Percentiles rank a stretch among this genome's conserved stretches.
Evolutionary conservation across 2,797 vertebrate species (phyloP).

Genomic region (Anabacerthia variegaticeps): DNA sequence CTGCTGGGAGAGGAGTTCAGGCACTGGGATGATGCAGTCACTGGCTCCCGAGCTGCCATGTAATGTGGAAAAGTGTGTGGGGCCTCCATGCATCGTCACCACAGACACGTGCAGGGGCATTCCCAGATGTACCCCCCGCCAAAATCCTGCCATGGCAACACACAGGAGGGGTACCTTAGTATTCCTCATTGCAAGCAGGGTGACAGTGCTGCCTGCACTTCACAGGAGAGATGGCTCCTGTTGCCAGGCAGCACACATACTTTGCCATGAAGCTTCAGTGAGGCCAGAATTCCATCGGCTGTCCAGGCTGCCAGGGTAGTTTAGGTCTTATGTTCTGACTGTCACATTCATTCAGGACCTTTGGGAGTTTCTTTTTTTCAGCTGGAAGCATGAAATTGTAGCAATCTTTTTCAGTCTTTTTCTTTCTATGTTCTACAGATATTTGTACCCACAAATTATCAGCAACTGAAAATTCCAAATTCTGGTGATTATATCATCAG

Average conservation of each 20-base stretch:
- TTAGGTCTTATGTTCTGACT: neutral
- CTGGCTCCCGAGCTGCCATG: neutral
- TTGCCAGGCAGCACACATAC: neutral
- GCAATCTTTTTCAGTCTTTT: neutral
- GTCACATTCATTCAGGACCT: neutral
- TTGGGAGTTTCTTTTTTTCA: neutral
- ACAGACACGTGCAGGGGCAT: neutral
- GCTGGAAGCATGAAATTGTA: neutral
- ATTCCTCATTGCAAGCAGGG: neutral
- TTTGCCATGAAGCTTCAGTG: neutral
- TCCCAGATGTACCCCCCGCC: neutral
- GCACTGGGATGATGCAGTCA: fast-evolving
- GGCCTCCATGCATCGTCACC: neutral
- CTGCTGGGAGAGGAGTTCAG: neutral
- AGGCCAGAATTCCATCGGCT: neutral
- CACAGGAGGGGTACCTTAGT: neutral
- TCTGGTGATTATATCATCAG: neutral
- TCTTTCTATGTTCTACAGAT: neutral
- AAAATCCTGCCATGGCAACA: neutral
- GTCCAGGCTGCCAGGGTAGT: neutral
- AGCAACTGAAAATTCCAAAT: neutral
- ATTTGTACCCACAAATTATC: neutral
- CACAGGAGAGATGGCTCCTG: neutral
- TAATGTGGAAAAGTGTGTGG: neutral
- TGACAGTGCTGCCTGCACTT: neutral